Percentiles rank a stretch among this genome's conserved stretches.
Evolutionary conservation across 2,113 vertebrate species (phyloP).

Genomic region (Ammodytes dubius): DNA sequence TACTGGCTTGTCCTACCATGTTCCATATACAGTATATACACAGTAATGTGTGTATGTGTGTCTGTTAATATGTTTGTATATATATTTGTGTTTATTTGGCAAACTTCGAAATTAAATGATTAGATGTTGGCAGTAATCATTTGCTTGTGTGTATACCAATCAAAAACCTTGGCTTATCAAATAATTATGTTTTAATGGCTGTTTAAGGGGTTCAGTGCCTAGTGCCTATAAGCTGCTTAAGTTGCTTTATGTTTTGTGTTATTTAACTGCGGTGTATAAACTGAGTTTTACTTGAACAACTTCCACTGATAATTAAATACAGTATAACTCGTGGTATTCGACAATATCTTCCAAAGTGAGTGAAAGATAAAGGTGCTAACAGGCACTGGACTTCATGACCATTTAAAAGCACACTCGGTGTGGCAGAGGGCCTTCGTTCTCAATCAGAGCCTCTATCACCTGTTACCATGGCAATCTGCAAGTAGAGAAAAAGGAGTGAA

Average conservation of each 20-base stretch:
- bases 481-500: neutral
- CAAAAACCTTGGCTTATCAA: neutral
- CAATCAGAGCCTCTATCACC: slow-evolving; percentile 37
- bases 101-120: neutral
- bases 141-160: neutral
- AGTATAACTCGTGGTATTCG: neutral
- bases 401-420: slow-evolving; percentile 8
- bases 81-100: neutral
- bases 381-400: neutral
- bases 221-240: neutral
- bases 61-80: too few species aligned
- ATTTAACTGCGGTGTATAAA: too few species aligned
- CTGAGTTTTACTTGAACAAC: neutral
- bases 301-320: neutral
- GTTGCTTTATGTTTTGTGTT: neutral
- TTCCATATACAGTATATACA: neutral
- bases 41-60: too few species aligned
- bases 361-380: neutral
- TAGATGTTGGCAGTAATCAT: neutral
- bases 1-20: neutral
- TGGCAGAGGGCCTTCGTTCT: slow-evolving; percentile 9
- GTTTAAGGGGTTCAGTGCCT: neutral
- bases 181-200: neutral
- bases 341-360: neutral
- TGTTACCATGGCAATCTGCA: slow-evolving; percentile 71